Evolutionary conservation across 2,888 invertebrate species (phyloP).

Genomic region (Drosophila tripunctata): DNA sequence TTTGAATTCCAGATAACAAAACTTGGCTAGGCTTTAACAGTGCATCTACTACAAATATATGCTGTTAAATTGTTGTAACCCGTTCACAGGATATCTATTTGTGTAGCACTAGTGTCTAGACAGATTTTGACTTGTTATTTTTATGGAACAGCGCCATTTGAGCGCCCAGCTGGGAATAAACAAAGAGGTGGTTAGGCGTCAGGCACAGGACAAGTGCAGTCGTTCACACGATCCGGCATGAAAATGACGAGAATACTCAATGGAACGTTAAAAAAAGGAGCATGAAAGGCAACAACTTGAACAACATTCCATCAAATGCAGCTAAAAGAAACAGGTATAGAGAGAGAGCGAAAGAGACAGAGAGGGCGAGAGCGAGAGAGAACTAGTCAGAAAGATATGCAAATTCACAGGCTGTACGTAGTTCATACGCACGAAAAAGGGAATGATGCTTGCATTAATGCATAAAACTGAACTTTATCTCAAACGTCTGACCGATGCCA

Average conservation of each 20-base stretch:
- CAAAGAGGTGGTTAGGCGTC: constrained; percentile 15
- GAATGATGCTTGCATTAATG: constrained; percentile 37
- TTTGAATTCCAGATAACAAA: too few species aligned
- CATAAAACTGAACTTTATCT: constrained; percentile 22
- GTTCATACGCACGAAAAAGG: constrained; percentile 1
- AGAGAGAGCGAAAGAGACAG: not conserved
- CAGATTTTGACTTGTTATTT: constrained; percentile 31
- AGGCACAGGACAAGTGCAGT: constrained; percentile 41
- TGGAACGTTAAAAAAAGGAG: constrained; percentile 5
- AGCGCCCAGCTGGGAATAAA: constrained; percentile 36
- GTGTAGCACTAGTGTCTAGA: not conserved
- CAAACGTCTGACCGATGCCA: not conserved
- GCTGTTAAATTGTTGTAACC: too few species aligned
- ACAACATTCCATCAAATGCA: constrained; percentile 43
- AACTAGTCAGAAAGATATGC: constrained; percentile 55
- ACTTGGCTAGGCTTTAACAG: too few species aligned
- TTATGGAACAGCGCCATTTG: constrained; percentile 26
- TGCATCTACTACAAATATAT: not conserved
- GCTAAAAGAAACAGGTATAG: not conserved
- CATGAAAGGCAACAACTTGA: constrained; percentile 33
- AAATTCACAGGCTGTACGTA: constrained; percentile 48
- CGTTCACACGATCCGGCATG: constrained; percentile 56
- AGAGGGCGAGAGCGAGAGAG: not conserved
- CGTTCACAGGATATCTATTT: constrained; percentile 6
- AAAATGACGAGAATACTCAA: constrained; percentile 39